Percentiles rank a stretch among this genome's conserved stretches.
Conservation (phyloP, 2,888 invertebrate species). For the Iphiclides podalirius region DNA sequence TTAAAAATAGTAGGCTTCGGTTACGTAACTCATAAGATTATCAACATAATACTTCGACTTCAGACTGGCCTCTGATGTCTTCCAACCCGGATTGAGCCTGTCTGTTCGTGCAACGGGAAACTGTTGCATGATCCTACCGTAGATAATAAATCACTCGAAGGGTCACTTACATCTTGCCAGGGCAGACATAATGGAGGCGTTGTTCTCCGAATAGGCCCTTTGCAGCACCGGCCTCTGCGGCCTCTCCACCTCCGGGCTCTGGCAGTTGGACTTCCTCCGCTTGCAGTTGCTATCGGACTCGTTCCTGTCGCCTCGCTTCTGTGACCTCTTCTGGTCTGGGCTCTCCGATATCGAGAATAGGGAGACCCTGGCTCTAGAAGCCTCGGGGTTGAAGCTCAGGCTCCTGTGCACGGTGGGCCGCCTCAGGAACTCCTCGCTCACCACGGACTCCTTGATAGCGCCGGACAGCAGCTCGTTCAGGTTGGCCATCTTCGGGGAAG, state of each 20-base stretch:
- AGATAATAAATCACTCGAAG: no score
- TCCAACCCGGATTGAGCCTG: no score
- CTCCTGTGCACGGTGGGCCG: conserved; percentile 50
- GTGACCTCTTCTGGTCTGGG: conserved; percentile 41
- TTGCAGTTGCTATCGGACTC: conserved; percentile 51
- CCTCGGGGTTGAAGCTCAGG: conserved; percentile 56
- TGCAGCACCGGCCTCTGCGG: conserved; percentile 67
- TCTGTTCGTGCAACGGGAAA: no score
- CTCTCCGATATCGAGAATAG: conserved; percentile 55
- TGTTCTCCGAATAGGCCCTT: conserved; percentile 88
- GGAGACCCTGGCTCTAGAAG: conserved; percentile 44
- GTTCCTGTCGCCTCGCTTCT: conserved; percentile 84
- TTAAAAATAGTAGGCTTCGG: no score
- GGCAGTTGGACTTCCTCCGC: conserved; percentile 46
- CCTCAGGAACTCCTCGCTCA: conserved; percentile 41
- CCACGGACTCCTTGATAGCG: conserved; percentile 51
- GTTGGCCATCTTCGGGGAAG: conserved; percentile 63
- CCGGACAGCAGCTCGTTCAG: conserved; percentile 62
- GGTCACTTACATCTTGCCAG: conserved; percentile 84
- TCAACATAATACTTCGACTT: no score
- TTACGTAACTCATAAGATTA: no score
- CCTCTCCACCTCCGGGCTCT: conserved; percentile 33
- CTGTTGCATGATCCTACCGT: no score
- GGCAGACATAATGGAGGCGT: conserved; percentile 87
- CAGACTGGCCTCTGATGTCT: no score